phyloP scores from a whole-genome alignment of 2,113 vertebrate species.

The Zosterops borbonicus region DNA sequence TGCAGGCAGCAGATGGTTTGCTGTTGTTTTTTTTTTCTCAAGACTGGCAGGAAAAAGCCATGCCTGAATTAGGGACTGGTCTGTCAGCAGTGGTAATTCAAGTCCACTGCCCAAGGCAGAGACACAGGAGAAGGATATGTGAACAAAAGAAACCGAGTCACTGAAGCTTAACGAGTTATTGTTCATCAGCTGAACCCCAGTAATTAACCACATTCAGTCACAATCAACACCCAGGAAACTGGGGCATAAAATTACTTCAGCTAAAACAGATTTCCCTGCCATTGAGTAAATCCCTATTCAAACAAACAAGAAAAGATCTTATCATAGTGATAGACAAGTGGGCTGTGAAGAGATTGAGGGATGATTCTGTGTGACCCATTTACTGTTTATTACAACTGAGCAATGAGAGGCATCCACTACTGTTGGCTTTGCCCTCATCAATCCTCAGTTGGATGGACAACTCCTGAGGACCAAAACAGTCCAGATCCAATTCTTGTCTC shows the following conservation, averaged over 20 bases:
- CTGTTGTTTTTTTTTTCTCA: constrained; percentile 24
- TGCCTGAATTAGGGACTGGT: constrained; percentile 8
- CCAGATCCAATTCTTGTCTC: background rate
- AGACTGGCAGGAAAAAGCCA: constrained; percentile 42
- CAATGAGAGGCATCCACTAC: background rate
- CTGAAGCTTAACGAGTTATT: constrained; percentile 3
- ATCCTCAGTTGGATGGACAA: background rate
- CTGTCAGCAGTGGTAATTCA: constrained; percentile 23
- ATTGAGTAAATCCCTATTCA: background rate
- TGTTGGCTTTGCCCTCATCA: background rate
- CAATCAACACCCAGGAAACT: background rate
- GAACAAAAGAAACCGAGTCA: background rate
- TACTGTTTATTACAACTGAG: background rate
- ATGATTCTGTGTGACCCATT: background rate
- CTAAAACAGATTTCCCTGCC: background rate
- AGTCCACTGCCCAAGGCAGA: constrained; percentile 25
- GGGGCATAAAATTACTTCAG: background rate
- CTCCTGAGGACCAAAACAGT: background rate
- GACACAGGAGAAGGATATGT: background rate
- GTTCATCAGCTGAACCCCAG: background rate
- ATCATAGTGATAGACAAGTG: background rate
- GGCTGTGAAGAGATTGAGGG: background rate
- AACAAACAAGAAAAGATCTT: background rate
- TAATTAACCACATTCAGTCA: constrained; percentile 29
- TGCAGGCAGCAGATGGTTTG: constrained; percentile 28